These are phyloP conservation scores for Dasysyrphus albostriatus DNA, from an alignment of 2,888 invertebrate species.

Conservation along the genomic window DNA sequence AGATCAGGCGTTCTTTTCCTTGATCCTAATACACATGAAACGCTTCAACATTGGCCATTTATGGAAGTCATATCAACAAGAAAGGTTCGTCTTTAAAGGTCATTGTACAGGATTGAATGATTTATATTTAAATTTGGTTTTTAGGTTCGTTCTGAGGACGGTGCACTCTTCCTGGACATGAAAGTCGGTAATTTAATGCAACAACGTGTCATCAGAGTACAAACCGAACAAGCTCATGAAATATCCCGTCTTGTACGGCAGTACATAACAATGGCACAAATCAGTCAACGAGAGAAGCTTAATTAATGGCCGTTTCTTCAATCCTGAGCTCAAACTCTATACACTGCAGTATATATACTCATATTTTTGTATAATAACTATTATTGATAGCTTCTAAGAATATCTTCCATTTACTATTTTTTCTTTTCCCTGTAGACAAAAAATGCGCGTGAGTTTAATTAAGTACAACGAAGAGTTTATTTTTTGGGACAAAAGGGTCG, in stretches of 20 bases:
- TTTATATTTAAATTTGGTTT: constrained; percentile 17
- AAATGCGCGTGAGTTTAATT: constrained; percentile 40
- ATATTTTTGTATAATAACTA: constrained; percentile 61
- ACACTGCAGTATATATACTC: constrained; percentile 62
- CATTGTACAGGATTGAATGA: neutral
- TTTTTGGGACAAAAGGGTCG: constrained; percentile 44
- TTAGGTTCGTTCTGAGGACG: constrained; percentile 93
- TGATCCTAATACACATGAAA: constrained; percentile 96
- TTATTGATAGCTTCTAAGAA: constrained; percentile 47
- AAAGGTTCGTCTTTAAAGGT: constrained; percentile 86
- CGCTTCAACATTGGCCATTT: constrained; percentile 96
- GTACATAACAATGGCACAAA: constrained; percentile 96
- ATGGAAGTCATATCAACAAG: constrained; percentile 98
- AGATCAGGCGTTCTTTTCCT: constrained; percentile 96
- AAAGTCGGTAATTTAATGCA: constrained; percentile 98
- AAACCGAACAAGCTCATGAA: constrained; percentile 99
- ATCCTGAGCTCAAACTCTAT: constrained; percentile 45
- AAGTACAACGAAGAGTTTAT: constrained; percentile 32
- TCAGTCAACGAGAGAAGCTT: constrained; percentile 82
- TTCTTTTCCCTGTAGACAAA: neutral
- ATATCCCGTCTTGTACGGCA: constrained; percentile 97
- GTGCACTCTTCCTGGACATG: constrained; percentile 96
- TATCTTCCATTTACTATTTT: constrained; percentile 19
- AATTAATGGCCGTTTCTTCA: constrained; percentile 31
- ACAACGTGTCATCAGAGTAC: constrained; percentile 96